phyloP scores from a whole-genome alignment of 2,888 invertebrate species.

The Lepetodrilus schrolli region DNA sequence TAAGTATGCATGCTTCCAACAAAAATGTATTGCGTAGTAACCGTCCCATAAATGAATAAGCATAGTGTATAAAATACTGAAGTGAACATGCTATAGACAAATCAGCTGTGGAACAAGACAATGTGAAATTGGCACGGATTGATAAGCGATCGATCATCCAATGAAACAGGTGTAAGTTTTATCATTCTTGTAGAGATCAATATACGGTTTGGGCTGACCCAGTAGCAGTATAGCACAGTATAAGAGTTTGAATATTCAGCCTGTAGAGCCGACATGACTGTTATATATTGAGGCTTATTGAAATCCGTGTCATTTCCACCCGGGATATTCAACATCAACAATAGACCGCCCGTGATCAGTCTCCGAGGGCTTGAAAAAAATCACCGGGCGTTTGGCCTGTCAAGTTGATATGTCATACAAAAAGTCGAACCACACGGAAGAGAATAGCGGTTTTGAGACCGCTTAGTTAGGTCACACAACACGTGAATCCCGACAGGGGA shows the following conservation, averaged over 20 bases:
- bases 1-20: too few species aligned
- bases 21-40: too few species aligned
- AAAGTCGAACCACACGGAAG: not conserved
- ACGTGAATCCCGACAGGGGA: not conserved
- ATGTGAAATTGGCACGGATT: too few species aligned
- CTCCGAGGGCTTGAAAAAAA: constrained; percentile 19
- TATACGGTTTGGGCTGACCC: constrained; percentile 8
- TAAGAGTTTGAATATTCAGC: not conserved
- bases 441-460: not conserved
- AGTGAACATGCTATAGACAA: too few species aligned
- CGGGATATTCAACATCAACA: constrained; percentile 16
- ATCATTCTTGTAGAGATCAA: not conserved
- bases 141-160: not conserved
- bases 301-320: constrained; percentile 10
- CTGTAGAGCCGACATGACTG: not conserved
- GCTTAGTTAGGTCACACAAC: constrained; percentile 6
- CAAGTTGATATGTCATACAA: constrained; percentile 23
- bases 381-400: constrained; percentile 21
- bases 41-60: too few species aligned
- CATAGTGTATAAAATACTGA: too few species aligned
- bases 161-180: constrained; percentile 10
- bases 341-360: not conserved
- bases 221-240: not conserved
- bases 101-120: too few species aligned
- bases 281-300: constrained; percentile 7